These are phyloP conservation scores for Drosophila murphyi DNA, from an alignment of 1,140 invertebrate species.

Conservation along the genomic window DNA sequence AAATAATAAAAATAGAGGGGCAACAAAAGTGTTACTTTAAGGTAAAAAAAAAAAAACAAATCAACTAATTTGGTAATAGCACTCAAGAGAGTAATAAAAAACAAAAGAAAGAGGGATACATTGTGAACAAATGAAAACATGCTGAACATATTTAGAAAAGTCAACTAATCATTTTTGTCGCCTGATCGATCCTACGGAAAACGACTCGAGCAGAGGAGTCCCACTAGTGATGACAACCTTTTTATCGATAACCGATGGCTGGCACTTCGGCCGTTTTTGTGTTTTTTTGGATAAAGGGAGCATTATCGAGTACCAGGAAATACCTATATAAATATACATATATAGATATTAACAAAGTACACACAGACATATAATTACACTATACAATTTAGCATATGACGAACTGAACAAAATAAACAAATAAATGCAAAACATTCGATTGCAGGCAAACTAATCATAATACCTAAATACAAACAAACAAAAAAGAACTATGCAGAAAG, in stretches of 20 bases:
- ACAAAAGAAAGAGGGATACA: conserved; percentile 29
- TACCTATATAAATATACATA: background rate
- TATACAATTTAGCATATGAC: conserved; percentile 49
- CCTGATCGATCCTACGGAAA: conserved; percentile 19
- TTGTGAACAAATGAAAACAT: conserved; percentile 54
- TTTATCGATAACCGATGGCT: conserved; percentile 8
- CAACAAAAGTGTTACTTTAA: conserved; percentile 74
- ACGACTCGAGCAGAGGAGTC: conserved; percentile 15
- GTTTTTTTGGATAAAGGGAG: conserved; percentile 2
- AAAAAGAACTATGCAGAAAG: conserved; percentile 35
- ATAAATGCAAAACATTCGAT: conserved; percentile 23
- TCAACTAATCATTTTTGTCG: conserved; percentile 27
- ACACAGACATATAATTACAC: conserved; percentile 11
- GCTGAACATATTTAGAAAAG: conserved; percentile 52
- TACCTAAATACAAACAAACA: conserved; percentile 10
- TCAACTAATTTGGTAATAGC: conserved; percentile 42
- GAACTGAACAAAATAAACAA: conserved; percentile 62
- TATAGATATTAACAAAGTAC: conserved; percentile 34
- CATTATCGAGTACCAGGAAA: background rate
- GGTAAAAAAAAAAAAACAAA: conserved; percentile 41
- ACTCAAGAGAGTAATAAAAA: conserved; percentile 47
- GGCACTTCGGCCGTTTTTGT: background rate
- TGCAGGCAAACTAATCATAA: conserved; percentile 55
- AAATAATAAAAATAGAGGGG: conserved; percentile 35
- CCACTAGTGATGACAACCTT: conserved; percentile 44